Evolutionary conservation across 2,888 invertebrate genomes (phyloP).

Genomic region (Capitulum mitella): DNA sequence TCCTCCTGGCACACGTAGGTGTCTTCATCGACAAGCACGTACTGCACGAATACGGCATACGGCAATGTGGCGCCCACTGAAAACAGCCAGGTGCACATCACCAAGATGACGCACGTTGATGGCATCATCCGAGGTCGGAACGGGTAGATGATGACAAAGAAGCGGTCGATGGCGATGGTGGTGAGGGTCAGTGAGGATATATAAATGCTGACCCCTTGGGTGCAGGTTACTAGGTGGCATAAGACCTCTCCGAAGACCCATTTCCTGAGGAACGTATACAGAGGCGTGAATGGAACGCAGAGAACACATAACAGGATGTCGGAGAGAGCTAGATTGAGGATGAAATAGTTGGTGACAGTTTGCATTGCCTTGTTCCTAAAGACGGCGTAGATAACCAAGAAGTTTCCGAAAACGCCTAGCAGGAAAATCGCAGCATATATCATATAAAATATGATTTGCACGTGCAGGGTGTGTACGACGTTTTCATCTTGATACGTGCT

Average conservation of each 20-base stretch:
- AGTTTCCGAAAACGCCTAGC: constrained; percentile 80
- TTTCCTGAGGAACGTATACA: constrained; percentile 79
- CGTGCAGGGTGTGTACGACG: constrained; percentile 57
- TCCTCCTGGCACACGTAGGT: constrained; percentile 70
- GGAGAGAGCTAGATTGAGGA: constrained; percentile 89
- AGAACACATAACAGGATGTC: constrained; percentile 88
- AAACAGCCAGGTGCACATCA: constrained; percentile 83
- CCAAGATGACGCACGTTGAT: constrained; percentile 73
- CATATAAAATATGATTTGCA: constrained; percentile 66
- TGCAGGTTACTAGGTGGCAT: constrained; percentile 88
- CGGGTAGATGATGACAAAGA: constrained; percentile 93
- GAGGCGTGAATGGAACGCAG: constrained; percentile 92
- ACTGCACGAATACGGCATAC: constrained; percentile 74
- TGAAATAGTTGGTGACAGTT: constrained; percentile 95
- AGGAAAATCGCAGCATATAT: constrained; percentile 75
- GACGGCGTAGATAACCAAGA: constrained; percentile 88
- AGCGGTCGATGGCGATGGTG: constrained; percentile 94
- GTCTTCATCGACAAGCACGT: constrained; percentile 39
- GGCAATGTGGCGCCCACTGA: constrained; percentile 81
- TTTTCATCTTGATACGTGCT: constrained; percentile 37
- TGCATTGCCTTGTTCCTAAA: constrained; percentile 90
- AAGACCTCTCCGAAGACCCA: constrained; percentile 64
- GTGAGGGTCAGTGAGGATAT: constrained; percentile 94
- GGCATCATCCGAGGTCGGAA: constrained; percentile 87
- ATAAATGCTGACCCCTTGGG: constrained; percentile 93